These are phyloP conservation scores for Sebastes kiyomatsui DNA, from an alignment of 2,797 vertebrate species.

Conservation along the genomic window DNA sequence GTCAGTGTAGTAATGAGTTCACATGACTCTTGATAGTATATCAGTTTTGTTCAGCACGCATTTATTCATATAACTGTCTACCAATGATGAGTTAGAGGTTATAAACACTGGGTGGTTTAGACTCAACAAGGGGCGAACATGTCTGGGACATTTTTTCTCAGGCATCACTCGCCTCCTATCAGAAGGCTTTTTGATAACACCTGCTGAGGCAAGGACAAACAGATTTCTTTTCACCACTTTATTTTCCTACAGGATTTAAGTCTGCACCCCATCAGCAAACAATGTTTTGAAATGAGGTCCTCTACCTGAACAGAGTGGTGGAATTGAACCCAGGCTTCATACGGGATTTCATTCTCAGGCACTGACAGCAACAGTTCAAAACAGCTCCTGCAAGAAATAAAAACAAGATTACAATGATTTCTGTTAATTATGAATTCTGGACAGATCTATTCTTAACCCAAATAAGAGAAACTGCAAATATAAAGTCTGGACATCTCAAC, in stretches of 20 bases:
- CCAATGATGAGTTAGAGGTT: not conserved
- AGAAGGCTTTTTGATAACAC: not conserved
- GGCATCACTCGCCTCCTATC: not conserved
- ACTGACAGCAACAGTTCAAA: constrained; percentile 97
- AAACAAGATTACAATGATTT: not conserved
- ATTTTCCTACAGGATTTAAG: not conserved
- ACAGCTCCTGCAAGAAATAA: constrained; percentile 89
- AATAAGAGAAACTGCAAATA: not conserved
- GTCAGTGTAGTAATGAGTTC: not conserved
- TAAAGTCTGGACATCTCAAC: not conserved
- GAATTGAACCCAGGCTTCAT: constrained; percentile 92
- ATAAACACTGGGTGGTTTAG: not conserved
- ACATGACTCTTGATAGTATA: not conserved
- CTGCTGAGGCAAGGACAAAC: not conserved
- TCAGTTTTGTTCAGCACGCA: not conserved
- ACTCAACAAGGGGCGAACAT: not conserved
- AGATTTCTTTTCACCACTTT: not conserved
- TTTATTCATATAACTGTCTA: not conserved
- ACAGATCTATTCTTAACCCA: not conserved
- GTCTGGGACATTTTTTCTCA: not conserved
- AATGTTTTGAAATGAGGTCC: not conserved
- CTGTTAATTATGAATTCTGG: not conserved
- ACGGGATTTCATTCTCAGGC: constrained; percentile 93
- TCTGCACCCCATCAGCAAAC: not conserved
- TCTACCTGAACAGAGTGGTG: constrained; percentile 94